Conservation (phyloP, 1,140 invertebrate species). For the Atta colombica region DNA sequence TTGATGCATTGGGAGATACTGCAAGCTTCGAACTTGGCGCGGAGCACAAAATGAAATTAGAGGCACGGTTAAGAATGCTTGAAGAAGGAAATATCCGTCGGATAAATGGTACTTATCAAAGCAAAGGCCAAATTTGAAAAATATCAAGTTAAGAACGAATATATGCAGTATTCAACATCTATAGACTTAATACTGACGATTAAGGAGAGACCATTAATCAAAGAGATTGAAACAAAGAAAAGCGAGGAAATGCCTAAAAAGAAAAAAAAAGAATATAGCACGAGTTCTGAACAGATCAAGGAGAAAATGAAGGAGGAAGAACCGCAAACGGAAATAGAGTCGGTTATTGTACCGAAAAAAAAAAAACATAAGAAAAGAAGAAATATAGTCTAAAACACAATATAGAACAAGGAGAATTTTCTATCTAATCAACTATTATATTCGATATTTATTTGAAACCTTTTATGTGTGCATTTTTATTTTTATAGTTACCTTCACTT, state of each 20-base stretch:
- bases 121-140: constrained; percentile 96
- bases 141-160: constrained; percentile 93
- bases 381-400: constrained; percentile 30
- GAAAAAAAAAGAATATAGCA: constrained; percentile 72
- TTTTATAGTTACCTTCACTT: no score
- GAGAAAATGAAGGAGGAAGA: constrained; percentile 39
- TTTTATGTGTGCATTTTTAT: no score
- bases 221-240: constrained; percentile 75
- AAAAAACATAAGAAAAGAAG: constrained; percentile 8
- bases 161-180: constrained; percentile 89
- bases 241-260: constrained; percentile 75
- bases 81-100: constrained; percentile 94
- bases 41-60: constrained; percentile 95
- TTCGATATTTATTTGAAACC: constrained; percentile 49
- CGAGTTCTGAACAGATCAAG: constrained; percentile 73
- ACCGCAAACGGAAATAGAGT: constrained; percentile 16
- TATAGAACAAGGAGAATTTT: no score
- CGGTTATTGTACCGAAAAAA: constrained; percentile 30
- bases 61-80: constrained; percentile 91
- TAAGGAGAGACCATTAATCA: constrained; percentile 82
- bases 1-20: constrained; percentile 98
- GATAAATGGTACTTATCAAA: constrained; percentile 95
- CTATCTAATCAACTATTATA: no score
- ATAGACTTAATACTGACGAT: constrained; percentile 88
- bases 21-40: constrained; percentile 92